Evolutionary conservation across 1,140 invertebrate species (phyloP), one percentile per base, ranked within the genome.

Genomic region (Drusus annulatus): DNA sequence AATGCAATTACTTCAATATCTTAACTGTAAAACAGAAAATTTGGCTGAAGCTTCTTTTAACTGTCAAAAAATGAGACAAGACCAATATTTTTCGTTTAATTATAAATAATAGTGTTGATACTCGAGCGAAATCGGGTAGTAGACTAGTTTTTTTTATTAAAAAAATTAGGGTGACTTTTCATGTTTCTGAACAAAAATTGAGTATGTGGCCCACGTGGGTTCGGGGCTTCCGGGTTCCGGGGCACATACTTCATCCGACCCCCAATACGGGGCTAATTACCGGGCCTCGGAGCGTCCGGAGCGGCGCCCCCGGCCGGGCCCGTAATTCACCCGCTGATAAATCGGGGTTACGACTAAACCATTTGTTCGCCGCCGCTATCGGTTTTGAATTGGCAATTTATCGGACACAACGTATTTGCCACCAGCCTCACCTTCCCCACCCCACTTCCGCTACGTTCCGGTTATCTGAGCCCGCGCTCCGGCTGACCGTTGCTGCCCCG

Each of bases 321-420:
- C 65, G 80, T 81, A 81, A 81, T 79, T 81, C 78, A 81, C 65
- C 78, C 56, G 31, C 80, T 79, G 80, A 81, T 81, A 81, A 81
- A 81, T 81, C 80, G 80, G 80, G 80, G 80, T 81, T 81, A 81
- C 80, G 80, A 73, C 76, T 65, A 79, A 81, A 79, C 81, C 81
- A 82, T 80, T 80, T 80, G 81, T 82, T 80, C 81, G 81, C 50
- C 71, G 71, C 63, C 58, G 76, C 81, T 82, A 80, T 82, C 81
- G 81, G 81, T 82, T 79, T 82, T 77, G 81, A 82, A 82, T 82
- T 80, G 77, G 81, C 81, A 82, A 82, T 82, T 82, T 79, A 82
- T 82, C 77, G 81, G 78, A 73, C 73, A 54, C 78, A 56, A 19
- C 78, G 78, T 80, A 80, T 82, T 80, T 75, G 74, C 74, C 60